Conservation (phyloP, 2,113 vertebrate species). For the Lamprologus tigripictilis region DNA sequence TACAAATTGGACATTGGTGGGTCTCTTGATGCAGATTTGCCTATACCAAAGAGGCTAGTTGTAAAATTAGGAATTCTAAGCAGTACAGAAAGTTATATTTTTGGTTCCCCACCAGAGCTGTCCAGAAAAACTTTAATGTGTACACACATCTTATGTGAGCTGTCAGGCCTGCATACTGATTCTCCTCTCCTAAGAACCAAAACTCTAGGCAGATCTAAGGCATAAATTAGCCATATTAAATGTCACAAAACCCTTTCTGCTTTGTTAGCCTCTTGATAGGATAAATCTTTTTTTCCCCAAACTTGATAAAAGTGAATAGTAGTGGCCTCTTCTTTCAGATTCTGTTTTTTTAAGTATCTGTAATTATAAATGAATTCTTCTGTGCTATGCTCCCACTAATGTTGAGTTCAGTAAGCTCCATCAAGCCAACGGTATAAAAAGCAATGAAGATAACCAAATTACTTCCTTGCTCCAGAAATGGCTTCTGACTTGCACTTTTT, state of each 20-base stretch:
- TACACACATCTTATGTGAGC: background rate
- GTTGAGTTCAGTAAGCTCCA: background rate
- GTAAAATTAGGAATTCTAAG: constrained; percentile 36
- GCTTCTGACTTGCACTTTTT: constrained; percentile 24
- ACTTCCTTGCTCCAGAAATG: background rate
- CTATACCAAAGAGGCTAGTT: constrained; percentile 87
- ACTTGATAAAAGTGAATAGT: constrained; percentile 43
- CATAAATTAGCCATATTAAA: background rate
- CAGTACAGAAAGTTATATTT: constrained; percentile 9
- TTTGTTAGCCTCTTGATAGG: background rate
- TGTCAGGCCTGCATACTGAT: background rate
- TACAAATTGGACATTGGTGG: constrained; percentile 37
- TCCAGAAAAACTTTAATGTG: background rate
- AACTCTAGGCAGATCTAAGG: background rate
- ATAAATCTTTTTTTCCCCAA: background rate
- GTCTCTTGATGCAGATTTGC: constrained; percentile 70
- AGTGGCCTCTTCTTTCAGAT: background rate
- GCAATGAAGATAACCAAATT: background rate
- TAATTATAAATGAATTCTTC: constrained; percentile 49
- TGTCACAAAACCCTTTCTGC: background rate
- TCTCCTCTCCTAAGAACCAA: background rate
- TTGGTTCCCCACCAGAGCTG: background rate
- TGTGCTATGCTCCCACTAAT: background rate
- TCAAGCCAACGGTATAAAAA: constrained; percentile 1
- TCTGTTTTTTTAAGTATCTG: background rate